Conservation (phyloP, 2,797 vertebrate species). For the Halcyon smyrnensis region DNA sequence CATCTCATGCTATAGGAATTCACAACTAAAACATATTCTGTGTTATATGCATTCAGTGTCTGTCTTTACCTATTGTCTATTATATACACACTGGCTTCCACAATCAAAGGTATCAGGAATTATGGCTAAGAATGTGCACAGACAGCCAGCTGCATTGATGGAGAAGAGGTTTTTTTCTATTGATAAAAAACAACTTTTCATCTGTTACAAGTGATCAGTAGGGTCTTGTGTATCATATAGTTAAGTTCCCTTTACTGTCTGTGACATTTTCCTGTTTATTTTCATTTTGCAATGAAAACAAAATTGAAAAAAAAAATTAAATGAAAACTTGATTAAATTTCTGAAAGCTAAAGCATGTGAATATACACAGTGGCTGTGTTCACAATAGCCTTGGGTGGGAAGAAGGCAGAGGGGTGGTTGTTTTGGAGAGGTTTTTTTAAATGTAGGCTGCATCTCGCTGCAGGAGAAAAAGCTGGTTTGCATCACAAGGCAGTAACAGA, state of each 20-base stretch:
- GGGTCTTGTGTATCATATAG: not conserved
- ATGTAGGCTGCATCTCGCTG: not conserved
- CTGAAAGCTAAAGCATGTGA: not conserved
- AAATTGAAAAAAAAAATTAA: not conserved
- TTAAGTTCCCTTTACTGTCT: not conserved
- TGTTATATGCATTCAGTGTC: not conserved
- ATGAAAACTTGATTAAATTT: not conserved
- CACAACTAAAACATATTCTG: not conserved
- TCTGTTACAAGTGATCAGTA: not conserved
- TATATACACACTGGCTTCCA: not conserved
- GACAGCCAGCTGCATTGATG: not conserved
- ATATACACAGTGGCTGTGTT: not conserved
- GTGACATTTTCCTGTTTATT: not conserved
- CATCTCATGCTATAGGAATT: not conserved
- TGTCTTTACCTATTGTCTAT: not conserved
- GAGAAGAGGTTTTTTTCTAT: not conserved
- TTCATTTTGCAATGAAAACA: not conserved
- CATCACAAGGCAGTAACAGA: not conserved
- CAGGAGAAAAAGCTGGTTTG: not conserved
- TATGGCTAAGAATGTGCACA: not conserved
- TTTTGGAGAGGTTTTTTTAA: not conserved
- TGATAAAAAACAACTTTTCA: not conserved
- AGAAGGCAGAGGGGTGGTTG: not conserved
- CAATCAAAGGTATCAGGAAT: not conserved
- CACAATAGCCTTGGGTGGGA: not conserved